Percentiles rank a stretch among this genome's conserved stretches.
phyloP scores from a whole-genome alignment of 2,797 vertebrate species.

The Paratrypauchen microcephalus region DNA sequence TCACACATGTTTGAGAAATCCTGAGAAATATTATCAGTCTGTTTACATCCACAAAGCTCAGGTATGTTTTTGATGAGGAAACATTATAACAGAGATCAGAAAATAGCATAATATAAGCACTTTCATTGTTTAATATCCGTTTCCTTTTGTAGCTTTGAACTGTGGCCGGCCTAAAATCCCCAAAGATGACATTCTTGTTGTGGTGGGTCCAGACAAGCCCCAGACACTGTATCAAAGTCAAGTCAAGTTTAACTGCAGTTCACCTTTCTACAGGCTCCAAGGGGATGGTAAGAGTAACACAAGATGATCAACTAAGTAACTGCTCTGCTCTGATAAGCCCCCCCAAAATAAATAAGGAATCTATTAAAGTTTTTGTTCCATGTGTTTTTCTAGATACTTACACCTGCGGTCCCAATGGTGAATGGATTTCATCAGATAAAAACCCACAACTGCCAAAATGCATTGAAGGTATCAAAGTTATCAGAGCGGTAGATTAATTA shows the following conservation, averaged over 20 bases:
- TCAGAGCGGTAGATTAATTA: too few species aligned
- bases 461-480: slow-evolving; percentile 55
- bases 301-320: too few species aligned
- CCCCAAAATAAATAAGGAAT: too few species aligned
- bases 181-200: slow-evolving; percentile 49
- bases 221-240: slow-evolving; percentile 70
- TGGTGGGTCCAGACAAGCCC: slow-evolving; percentile 13
- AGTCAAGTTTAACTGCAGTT: slow-evolving; percentile 76
- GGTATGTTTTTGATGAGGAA: too few species aligned
- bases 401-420: slow-evolving; percentile 57
- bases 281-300: slow-evolving; percentile 53
- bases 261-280: slow-evolving; percentile 77
- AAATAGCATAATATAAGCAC: too few species aligned
- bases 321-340: too few species aligned
- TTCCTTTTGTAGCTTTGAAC: slow-evolving; percentile 74
- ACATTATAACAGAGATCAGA: too few species aligned
- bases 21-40: too few species aligned
- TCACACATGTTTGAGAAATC: too few species aligned
- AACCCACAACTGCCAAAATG: slow-evolving; percentile 57
- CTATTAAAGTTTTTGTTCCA: too few species aligned
- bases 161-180: slow-evolving; percentile 76
- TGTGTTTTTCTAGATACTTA: slow-evolving; percentile 53
- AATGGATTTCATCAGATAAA: slow-evolving; percentile 58
- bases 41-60: too few species aligned
- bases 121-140: background rate